Evolutionary conservation across 2,888 invertebrate species (phyloP).

Genomic region (Therioaphis trifolii): DNA sequence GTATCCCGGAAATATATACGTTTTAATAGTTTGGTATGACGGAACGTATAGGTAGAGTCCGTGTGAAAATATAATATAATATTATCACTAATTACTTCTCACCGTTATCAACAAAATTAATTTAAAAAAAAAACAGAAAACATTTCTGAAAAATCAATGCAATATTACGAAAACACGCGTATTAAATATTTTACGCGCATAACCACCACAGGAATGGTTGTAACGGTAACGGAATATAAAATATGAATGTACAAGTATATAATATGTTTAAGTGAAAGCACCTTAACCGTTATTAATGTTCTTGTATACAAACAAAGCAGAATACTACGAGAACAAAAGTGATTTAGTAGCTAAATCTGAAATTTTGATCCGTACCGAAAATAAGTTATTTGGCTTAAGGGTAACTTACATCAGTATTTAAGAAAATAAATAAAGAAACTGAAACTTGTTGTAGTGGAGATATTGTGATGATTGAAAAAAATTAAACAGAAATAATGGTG

Average conservation of each 20-base stretch:
- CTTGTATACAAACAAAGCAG: neutral
- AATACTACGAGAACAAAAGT: neutral
- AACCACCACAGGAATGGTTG: no score
- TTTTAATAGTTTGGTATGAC: no score
- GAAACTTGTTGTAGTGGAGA: neutral
- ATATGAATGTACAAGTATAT: neutral
- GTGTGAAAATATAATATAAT: no score
- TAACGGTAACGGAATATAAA: neutral
- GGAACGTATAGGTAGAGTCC: no score
- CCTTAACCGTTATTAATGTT: neutral
- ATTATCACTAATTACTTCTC: no score
- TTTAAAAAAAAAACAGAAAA: no score
- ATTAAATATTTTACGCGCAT: no score
- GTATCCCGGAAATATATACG: no score
- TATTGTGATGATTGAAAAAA: neutral
- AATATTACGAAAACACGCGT: no score
- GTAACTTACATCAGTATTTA: neutral
- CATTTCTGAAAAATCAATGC: no score
- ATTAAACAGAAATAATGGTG: neutral
- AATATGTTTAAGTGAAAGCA: neutral
- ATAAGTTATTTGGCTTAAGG: neutral
- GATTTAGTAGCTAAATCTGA: conserved; percentile 1
- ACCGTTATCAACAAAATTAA: no score
- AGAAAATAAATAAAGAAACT: neutral
- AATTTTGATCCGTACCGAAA: neutral